phyloP scores from a whole-genome alignment of 1,140 invertebrate species.

The Bombus turneri region DNA sequence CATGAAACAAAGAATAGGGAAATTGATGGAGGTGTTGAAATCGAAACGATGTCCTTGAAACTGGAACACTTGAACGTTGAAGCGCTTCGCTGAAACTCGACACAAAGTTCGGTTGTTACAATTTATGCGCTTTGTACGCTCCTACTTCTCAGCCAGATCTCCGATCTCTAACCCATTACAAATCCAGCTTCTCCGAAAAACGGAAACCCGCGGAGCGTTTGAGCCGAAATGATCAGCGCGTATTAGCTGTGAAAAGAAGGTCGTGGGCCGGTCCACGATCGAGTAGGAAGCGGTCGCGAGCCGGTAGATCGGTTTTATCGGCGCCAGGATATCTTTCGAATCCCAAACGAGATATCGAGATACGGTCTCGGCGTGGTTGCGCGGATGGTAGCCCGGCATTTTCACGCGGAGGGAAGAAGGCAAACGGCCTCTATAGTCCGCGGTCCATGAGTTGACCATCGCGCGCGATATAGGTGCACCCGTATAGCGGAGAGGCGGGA shows the following conservation, averaged over 20 bases:
- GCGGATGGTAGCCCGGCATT: constrained; percentile 25
- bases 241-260: too few species aligned
- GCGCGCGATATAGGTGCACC: constrained; percentile 60
- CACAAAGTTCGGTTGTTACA: too few species aligned
- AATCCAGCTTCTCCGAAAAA: too few species aligned
- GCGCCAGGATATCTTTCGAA: constrained; percentile 40
- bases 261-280: rapidly evolving
- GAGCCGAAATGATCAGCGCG: not conserved
- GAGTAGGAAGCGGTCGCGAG: not conserved
- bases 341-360: constrained; percentile 54
- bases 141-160: not conserved
- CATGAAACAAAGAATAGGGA: not conserved
- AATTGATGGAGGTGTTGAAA: not conserved
- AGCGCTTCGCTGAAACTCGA: too few species aligned
- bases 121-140: too few species aligned
- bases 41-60: too few species aligned
- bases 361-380: constrained; percentile 35
- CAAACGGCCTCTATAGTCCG: not conserved
- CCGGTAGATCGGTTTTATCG: constrained; percentile 40
- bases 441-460: constrained; percentile 56
- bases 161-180: too few species aligned
- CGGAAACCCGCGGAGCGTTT: too few species aligned
- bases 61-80: rapidly evolving
- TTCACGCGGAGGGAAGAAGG: constrained; percentile 30
- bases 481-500: constrained; percentile 49